These are phyloP conservation scores for Myioborus melanocephalus DNA, from an alignment of 2,797 vertebrate species.

Conservation along the genomic window DNA sequence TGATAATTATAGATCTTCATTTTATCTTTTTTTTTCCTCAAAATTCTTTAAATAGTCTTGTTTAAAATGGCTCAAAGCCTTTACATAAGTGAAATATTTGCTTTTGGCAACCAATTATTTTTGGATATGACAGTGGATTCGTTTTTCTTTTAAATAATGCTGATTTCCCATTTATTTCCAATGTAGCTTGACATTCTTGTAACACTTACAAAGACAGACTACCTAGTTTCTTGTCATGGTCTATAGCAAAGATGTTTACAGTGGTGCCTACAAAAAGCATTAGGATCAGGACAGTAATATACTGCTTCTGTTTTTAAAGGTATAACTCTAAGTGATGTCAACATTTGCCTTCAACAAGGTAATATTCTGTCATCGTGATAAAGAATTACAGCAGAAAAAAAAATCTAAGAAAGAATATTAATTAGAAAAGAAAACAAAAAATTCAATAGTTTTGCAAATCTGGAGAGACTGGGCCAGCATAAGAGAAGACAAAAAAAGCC, in stretches of 20 bases:
- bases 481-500: accelerated
- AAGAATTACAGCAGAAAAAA: background rate
- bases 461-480: background rate
- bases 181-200: background rate
- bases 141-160: conserved; percentile 16
- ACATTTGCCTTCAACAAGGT: background rate
- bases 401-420: background rate
- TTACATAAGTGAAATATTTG: background rate
- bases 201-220: conserved; percentile 21
- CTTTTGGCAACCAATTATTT: background rate
- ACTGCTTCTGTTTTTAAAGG: background rate
- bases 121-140: background rate
- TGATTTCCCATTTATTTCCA: conserved; percentile 9
- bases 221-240: background rate
- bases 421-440: background rate
- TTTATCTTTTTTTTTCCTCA: background rate
- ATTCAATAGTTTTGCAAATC: background rate
- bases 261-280: background rate
- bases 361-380: background rate
- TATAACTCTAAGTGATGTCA: background rate
- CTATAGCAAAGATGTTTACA: background rate
- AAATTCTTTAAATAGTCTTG: background rate
- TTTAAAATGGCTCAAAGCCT: background rate
- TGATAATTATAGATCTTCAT: background rate
- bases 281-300: background rate